Conservation (phyloP, 1,140 invertebrate species). For the Drosophila rufa region DNA sequence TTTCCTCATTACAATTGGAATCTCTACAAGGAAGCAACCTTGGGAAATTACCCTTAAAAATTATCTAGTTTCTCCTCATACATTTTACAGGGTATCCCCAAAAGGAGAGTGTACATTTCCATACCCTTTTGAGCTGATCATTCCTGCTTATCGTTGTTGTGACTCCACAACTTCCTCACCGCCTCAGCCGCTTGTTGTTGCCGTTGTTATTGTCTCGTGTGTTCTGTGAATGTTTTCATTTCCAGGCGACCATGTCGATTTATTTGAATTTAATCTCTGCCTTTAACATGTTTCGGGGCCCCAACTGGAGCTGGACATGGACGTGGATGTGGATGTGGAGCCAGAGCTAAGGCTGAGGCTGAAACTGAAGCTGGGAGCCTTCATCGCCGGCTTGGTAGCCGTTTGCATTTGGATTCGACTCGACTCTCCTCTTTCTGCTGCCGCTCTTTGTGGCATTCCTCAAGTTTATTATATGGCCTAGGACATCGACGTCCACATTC, state of each 20-base stretch:
- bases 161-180: conserved; percentile 39
- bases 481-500: conserved; percentile 58
- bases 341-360: conserved; percentile 20
- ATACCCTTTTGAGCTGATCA: conserved; percentile 28
- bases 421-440: conserved; percentile 26
- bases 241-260: conserved; percentile 81
- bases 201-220: conserved; percentile 64
- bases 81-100: not conserved
- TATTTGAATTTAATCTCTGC: conserved; percentile 83
- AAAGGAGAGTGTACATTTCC: not conserved
- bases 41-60: too few relatives aligned
- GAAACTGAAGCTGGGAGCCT: conserved; percentile 28
- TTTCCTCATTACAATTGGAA: too few relatives aligned
- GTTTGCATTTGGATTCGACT: conserved; percentile 38
- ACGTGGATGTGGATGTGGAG: conserved; percentile 18
- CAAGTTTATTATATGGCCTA: conserved; percentile 69
- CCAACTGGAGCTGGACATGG: conserved; percentile 44
- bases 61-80: too few relatives aligned
- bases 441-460: conserved; percentile 51
- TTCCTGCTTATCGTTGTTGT: conserved; percentile 55
- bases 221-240: conserved; percentile 80
- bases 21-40: too few relatives aligned
- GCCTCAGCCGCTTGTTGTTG: conserved; percentile 14
- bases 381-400: conserved; percentile 33
- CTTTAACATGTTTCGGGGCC: conserved; percentile 66